Evolutionary conservation across 2,113 vertebrate genomes (phyloP), one percentile per base, ranked within the genome.

Genomic region (Percina caprodes): DNA sequence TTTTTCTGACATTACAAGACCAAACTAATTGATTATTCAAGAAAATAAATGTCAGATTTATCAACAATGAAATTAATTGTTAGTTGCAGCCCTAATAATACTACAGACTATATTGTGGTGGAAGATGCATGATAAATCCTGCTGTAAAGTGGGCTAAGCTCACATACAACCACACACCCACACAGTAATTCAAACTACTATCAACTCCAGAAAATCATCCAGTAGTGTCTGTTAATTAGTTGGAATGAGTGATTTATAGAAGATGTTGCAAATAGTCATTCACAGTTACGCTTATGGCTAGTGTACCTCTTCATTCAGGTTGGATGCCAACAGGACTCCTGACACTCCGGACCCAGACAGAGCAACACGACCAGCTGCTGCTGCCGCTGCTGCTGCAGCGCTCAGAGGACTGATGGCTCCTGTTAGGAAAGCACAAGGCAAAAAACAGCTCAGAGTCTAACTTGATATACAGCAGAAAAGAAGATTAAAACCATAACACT

Each of bases 281-380:
- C 23, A 79, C 23, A 69, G n/a, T 69, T 62, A 5, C 49, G 52
- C 6, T 14, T 62, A 21, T 52, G 26, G 63, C 77, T 46, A 46
- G 52, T 90, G 90, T 95, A 99, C 98, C 98, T 99, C 98, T 92
- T 99, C 97, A 77, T 99, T 99, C 83, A 99, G 96, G 94, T 99
- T 99, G 96, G 97, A 99, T 88, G 98, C 98, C 93, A 99, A 92
- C 72, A 99, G 97, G 74, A 99, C 98, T 54, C 97, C 99, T 49
- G 97, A 97, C 93, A 95, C 95, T 87, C 96, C 94, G 9, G 97
- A 95, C 87, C 97, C 98, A 59, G 98, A 97, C 93, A 99, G 96
- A 81, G 97, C 97, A 63, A 99, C 98, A 73, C 98, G 96, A 51
- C 98, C 97, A 23, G 98, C 98, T 19, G 95, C 95, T 1, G 97